These are phyloP conservation scores for Heloderma charlesbogerti DNA, from an alignment of 2,113 vertebrate species.

Conservation along the genomic window DNA sequence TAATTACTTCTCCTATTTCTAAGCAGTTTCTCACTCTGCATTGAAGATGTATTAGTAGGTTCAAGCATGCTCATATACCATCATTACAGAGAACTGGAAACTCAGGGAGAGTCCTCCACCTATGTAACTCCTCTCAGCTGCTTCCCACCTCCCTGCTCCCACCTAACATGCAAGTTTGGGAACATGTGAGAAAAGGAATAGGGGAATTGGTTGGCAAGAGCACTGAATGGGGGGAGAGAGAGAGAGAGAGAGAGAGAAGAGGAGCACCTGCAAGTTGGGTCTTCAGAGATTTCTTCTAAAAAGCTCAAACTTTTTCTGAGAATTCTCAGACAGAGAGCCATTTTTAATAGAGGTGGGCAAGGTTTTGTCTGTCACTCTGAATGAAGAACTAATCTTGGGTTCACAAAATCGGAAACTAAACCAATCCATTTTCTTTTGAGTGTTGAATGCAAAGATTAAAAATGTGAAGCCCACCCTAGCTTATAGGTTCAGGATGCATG, in stretches of 20 bases:
- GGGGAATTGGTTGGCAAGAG: neutral
- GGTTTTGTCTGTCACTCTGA: neutral
- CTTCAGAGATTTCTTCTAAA: neutral
- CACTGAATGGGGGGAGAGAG: too few relatives aligned
- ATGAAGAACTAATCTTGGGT: neutral
- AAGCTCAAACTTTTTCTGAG: too few relatives aligned
- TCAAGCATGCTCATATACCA: neutral
- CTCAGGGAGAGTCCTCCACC: neutral
- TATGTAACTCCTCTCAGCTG: neutral
- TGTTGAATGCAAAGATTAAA: neutral
- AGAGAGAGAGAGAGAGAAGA: too few relatives aligned
- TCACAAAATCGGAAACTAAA: neutral
- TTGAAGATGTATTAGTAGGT: too few relatives aligned
- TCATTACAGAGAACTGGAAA: neutral
- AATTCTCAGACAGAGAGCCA: neutral
- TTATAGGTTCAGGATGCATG: neutral
- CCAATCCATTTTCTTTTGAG: neutral
- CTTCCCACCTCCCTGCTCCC: too few relatives aligned
- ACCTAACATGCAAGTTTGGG: neutral
- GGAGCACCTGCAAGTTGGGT: neutral
- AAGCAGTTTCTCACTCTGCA: too few relatives aligned
- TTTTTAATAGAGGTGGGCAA: neutral
- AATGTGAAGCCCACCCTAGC: neutral
- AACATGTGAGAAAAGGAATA: neutral
- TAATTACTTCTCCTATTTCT: neutral